Conservation (phyloP, 1,140 invertebrate genomes). For the Heliothis subflexa region DNA sequence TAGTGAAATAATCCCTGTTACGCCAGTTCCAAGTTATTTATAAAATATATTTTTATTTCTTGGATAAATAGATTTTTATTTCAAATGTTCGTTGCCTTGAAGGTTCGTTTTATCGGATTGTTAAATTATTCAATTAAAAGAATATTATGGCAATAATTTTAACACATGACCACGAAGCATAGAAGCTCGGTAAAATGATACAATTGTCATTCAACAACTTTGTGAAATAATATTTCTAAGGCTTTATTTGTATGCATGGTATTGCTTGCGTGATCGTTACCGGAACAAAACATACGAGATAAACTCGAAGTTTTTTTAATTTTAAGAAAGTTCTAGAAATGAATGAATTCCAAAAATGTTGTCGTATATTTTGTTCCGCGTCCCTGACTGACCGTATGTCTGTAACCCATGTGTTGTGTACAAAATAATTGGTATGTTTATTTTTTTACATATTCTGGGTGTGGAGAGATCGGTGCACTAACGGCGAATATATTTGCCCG, state of each 20-base stretch:
- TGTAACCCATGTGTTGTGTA: constrained; percentile 33
- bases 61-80: constrained; percentile 35
- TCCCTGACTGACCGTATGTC: background rate
- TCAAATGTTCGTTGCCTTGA: constrained; percentile 18
- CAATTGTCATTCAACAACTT: constrained; percentile 16
- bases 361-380: constrained; percentile 34
- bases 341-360: constrained; percentile 33
- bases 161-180: background rate
- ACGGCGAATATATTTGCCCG: constrained; percentile 21
- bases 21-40: constrained; percentile 28
- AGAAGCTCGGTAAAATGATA: constrained; percentile 36
- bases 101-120: constrained; percentile 33
- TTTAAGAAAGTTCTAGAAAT: background rate
- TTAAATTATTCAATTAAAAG: constrained; percentile 13
- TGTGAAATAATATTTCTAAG: constrained; percentile 22
- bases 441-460: constrained; percentile 45
- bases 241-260: constrained; percentile 21
- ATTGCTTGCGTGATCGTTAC: background rate
- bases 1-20: constrained; percentile 2
- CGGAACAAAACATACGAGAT: constrained; percentile 26
- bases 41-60: constrained; percentile 43
- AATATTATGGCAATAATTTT: constrained; percentile 23
- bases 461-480: constrained; percentile 29
- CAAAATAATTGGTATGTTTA: constrained; percentile 38
- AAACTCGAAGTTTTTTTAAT: background rate